Evolutionary conservation across 2,797 vertebrate species (phyloP), one percentile per base, ranked within the genome.

Genomic region (Austrolebias charrua): DNA sequence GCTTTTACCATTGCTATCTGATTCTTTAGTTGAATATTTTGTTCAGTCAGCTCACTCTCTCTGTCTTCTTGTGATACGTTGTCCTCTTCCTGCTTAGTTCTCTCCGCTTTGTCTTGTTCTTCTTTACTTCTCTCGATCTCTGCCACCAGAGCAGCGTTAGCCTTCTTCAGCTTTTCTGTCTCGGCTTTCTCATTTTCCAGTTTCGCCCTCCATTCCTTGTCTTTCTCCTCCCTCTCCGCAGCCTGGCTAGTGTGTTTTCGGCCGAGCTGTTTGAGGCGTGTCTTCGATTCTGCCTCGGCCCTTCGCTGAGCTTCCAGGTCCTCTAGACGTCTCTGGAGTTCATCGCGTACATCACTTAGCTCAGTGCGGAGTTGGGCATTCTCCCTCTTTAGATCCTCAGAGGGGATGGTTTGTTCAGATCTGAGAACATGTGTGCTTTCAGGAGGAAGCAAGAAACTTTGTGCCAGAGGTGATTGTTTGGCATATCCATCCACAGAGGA

Each of bases 241-340:
- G 75, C 58, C 71, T 90, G 88, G 33, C 66, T 79, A 4, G 90
- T 74, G 13, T 85, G 81, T 79, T 92, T 94, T 50, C 91, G 89
- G 66, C 89, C 89, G 4, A 93, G 84, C 83, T 93, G 92, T 64
- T 93, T 93, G 18, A 94, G 86, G 16, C 91, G 88, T 15, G 89
- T 89, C 67, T 88, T 87, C 43, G 92, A 81, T 76, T 93, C 92
- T 0, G 87, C 33, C 73, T 93, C 91, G 0, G 92, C 90, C 29
- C 79, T 78, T 24, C 92, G 85, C 55, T 93, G 92, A 6, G 60
- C 53, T 76, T 93, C 92, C 46, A 93, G 86, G 71, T 94, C 93
- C 4, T 93, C 91, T 33, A 93, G 79, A 5, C 92, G 80, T 42
- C 72, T 88, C 73, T 92, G 89, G 35, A 94, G 89, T 54, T 93